Evolutionary conservation across 2,888 invertebrate genomes (phyloP).

Genomic region (Lycia hirtaria): DNA sequence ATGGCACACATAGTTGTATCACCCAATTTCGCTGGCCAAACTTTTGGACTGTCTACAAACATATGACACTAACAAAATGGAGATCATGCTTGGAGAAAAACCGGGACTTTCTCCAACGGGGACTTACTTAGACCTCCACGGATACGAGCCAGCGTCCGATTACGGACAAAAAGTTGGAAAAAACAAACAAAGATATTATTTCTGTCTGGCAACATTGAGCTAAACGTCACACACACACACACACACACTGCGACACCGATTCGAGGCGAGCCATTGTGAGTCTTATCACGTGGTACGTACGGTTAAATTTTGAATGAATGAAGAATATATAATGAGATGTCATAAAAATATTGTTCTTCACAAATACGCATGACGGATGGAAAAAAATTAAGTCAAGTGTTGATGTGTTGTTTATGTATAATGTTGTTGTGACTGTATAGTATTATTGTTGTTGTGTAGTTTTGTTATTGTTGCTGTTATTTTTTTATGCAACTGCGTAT

Average conservation of each 20-base stretch:
- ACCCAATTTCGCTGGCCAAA: not conserved
- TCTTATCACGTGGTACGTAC: not conserved
- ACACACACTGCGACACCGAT: not conserved
- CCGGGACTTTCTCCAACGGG: slow-evolving; percentile 32
- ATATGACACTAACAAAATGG: not conserved
- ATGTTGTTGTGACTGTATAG: too few relatives aligned
- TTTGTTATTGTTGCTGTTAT: too few relatives aligned
- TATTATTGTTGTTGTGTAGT: too few relatives aligned
- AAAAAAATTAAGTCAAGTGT: too few relatives aligned
- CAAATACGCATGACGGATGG: too few relatives aligned
- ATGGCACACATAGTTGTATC: too few relatives aligned
- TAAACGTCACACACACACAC: not conserved
- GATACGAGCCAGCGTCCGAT: slow-evolving; percentile 80
- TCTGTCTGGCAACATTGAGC: slow-evolving; percentile 51
- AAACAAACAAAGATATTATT: slow-evolving; percentile 79
- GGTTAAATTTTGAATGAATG: too few relatives aligned
- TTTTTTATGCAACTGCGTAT: too few relatives aligned
- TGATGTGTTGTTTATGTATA: too few relatives aligned
- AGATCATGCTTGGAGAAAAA: slow-evolving; percentile 24
- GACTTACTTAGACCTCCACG: slow-evolving; percentile 84
- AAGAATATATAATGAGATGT: too few relatives aligned
- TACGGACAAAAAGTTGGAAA: slow-evolving; percentile 79
- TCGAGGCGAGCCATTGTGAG: not conserved
- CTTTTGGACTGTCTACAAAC: not conserved
- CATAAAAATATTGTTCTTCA: too few relatives aligned